A percentile compares a stretch with the other conserved stretches of the same genome.
Evolutionary conservation across 1,140 invertebrate species (phyloP).

Genomic region (Muscidifurax raptorellus): DNA sequence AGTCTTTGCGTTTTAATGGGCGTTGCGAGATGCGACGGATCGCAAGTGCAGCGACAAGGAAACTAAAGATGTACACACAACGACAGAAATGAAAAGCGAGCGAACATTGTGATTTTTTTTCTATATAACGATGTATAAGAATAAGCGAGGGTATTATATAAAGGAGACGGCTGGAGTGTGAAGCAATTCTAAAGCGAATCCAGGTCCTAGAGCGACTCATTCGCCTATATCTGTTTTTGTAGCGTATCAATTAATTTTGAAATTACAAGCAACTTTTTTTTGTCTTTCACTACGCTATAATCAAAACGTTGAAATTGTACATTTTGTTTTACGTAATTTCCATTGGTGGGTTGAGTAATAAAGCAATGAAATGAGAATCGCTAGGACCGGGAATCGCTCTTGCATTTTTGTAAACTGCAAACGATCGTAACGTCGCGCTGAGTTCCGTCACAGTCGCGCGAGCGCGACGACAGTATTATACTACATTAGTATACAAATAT

Average conservation of each 20-base stretch:
- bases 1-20: too few species aligned
- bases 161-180: not conserved
- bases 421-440: conserved; percentile 13
- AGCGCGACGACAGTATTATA: conserved; percentile 35
- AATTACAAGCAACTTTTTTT: too few species aligned
- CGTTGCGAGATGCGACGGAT: too few species aligned
- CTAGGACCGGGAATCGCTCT: conserved; percentile 7
- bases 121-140: not conserved
- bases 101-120: not conserved
- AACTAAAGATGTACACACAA: too few species aligned
- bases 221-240: not conserved
- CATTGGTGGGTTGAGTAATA: not conserved
- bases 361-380: not conserved
- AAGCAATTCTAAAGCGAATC: not conserved
- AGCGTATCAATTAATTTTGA: too few species aligned
- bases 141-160: not conserved
- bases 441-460: conserved; percentile 25
- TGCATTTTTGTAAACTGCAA: conserved; percentile 29
- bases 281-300: not conserved
- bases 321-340: not conserved
- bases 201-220: not conserved
- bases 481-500: conserved; percentile 39
- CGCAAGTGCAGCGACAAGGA: too few species aligned
- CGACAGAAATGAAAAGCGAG: too few species aligned
- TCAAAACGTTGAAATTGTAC: not conserved